Evolutionary conservation across 2,888 invertebrate genomes (phyloP).

Genomic region (Melanchra persicariae): DNA sequence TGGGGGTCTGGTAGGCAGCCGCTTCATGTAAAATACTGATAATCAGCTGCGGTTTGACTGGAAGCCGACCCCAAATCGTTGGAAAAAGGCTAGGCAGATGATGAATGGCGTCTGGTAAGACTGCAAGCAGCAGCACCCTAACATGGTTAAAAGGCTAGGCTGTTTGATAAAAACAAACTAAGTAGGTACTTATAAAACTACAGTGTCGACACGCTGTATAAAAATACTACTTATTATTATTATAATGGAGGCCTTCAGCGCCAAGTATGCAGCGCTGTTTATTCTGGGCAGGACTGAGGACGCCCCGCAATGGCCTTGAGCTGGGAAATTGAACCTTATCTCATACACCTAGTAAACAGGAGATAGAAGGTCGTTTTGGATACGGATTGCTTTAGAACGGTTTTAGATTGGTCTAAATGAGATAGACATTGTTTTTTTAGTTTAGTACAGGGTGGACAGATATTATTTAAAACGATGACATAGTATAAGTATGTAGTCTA

Average conservation of each 20-base stretch:
- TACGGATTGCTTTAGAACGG: not conserved
- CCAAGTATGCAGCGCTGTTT: conserved; percentile 39
- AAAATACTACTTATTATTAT: conserved; percentile 30
- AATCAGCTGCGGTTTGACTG: too few species aligned
- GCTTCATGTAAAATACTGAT: too few species aligned
- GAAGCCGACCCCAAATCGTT: too few species aligned
- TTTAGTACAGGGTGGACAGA: too few species aligned
- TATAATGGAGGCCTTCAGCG: conserved; percentile 19
- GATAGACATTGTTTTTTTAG: not conserved
- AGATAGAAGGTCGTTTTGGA: conserved; percentile 15
- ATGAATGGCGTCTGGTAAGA: too few species aligned
- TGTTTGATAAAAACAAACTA: not conserved
- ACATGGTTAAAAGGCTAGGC: too few species aligned
- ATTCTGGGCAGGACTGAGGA: conserved; percentile 38
- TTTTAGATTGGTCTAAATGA: not conserved
- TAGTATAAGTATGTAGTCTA: too few species aligned
- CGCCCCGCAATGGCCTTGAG: conserved; percentile 38
- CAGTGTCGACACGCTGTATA: conserved; percentile 8
- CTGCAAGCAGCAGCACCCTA: too few species aligned
- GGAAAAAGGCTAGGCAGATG: too few species aligned
- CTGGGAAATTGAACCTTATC: conserved; percentile 17
- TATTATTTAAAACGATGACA: not conserved
- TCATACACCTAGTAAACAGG: conserved; percentile 18
- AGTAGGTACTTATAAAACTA: not conserved
- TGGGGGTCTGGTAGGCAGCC: too few species aligned